Conservation (phyloP, 2,888 invertebrate genomes). For the Oxystoma pomonae region DNA sequence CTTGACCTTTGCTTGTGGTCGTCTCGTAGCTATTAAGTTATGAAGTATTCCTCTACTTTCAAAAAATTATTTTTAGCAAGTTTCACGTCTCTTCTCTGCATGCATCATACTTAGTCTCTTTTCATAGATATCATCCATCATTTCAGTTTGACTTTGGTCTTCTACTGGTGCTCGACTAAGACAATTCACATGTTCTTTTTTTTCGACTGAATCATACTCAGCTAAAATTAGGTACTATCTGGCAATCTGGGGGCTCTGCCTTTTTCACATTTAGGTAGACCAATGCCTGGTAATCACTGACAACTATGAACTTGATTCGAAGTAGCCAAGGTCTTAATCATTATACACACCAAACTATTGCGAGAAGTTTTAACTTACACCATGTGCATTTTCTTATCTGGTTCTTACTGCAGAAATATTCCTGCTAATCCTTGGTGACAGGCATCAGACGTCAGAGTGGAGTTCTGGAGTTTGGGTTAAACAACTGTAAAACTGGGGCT, state of each 20-base stretch:
- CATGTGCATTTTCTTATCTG: background rate
- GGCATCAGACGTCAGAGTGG: constrained; percentile 27
- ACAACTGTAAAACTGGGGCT: constrained; percentile 25
- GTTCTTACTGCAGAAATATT: constrained; percentile 14
- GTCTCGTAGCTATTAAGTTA: no score
- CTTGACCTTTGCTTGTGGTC: no score
- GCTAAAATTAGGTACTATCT: constrained; percentile 25
- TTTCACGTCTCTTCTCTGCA: constrained; percentile 10
- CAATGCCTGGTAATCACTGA: constrained; percentile 34
- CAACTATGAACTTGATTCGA: constrained; percentile 29
- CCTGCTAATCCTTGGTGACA: constrained; percentile 27
- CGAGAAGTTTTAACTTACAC: constrained; percentile 31
- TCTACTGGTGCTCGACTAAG: constrained; percentile 27
- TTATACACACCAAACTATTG: no score
- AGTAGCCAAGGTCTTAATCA: constrained; percentile 32
- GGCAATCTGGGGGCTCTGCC: constrained; percentile 30
- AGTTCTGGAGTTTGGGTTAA: constrained; percentile 19
- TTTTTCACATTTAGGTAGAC: constrained; percentile 28
- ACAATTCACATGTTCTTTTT: constrained; percentile 29
- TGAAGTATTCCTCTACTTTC: background rate
- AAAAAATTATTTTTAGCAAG: no score
- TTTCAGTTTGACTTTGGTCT: constrained; percentile 4
- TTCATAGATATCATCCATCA: constrained; percentile 5
- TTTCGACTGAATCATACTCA: constrained; percentile 29
- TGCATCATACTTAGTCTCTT: background rate